A percentile compares a stretch with the other conserved stretches of the same genome.
Conservation (phyloP, 2,888 invertebrate species). For the Drosophila emarginata region DNA sequence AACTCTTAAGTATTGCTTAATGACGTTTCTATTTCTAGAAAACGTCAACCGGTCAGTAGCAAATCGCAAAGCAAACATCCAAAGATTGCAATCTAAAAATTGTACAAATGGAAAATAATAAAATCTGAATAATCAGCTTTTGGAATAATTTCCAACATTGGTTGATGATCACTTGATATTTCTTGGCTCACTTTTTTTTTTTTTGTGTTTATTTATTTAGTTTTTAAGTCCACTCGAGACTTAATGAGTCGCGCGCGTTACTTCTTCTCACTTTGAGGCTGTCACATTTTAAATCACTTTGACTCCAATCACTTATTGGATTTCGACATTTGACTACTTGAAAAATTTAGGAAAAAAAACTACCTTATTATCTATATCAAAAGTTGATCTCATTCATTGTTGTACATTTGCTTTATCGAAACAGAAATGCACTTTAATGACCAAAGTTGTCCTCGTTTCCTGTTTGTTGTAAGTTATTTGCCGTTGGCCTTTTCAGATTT, state of each 20-base stretch:
- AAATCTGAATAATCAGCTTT: slow-evolving; percentile 38
- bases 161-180: slow-evolving; percentile 44
- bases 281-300: background rate
- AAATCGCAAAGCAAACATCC: background rate
- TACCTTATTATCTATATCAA: background rate
- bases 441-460: background rate
- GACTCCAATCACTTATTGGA: background rate
- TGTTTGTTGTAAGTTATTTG: background rate
- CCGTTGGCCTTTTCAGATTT: background rate
- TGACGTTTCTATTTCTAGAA: background rate
- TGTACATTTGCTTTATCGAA: background rate
- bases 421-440: background rate
- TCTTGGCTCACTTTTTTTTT: slow-evolving; percentile 10
- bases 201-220: background rate
- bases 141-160: slow-evolving; percentile 51
- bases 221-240: slow-evolving; percentile 49
- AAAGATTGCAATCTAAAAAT: background rate
- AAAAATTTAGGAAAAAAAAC: background rate
- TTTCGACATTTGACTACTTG: background rate
- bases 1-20: background rate
- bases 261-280: slow-evolving; percentile 1
- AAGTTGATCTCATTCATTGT: slow-evolving; percentile 3
- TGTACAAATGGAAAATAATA: background rate
- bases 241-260: slow-evolving; percentile 31
- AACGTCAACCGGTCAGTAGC: background rate